Percentiles rank a stretch among this genome's conserved stretches.
These are phyloP conservation scores for Hemicrepidius hirtus DNA, from an alignment of 2,888 invertebrate species.

Conservation along the genomic window DNA sequence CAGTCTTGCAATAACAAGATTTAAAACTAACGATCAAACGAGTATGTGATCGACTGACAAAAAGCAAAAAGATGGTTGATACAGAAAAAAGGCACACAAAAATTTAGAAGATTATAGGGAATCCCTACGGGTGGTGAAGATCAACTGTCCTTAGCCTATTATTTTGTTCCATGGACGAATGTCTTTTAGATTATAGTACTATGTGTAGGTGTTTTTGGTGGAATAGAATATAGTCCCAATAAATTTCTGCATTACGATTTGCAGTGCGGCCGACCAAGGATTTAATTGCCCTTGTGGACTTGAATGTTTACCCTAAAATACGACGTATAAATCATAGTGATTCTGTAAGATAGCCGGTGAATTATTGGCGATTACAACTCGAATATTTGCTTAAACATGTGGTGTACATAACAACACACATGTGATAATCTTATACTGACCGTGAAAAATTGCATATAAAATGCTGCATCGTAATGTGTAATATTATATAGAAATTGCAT, in stretches of 20 bases:
- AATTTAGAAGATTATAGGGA: too few species aligned
- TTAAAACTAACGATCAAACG: too few species aligned
- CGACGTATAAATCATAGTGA: conserved; percentile 56
- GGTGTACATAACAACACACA: conserved; percentile 48
- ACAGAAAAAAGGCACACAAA: too few species aligned
- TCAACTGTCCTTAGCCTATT: too few species aligned
- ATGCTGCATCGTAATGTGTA: conserved; percentile 50
- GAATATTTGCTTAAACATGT: conserved; percentile 57
- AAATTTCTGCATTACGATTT: conserved; percentile 22
- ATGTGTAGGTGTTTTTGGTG: neutral
- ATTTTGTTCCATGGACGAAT: too few species aligned
- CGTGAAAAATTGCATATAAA: conserved; percentile 55
- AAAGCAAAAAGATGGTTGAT: too few species aligned
- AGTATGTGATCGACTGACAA: too few species aligned
- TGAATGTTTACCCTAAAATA: conserved; percentile 54
- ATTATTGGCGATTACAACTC: conserved; percentile 55
- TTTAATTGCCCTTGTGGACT: conserved; percentile 50
- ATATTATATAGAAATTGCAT: conserved; percentile 52
- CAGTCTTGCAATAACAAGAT: too few species aligned
- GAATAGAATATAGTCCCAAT: conserved; percentile 6
- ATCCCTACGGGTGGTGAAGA: too few species aligned
- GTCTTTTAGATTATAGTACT: neutral
- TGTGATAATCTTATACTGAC: conserved; percentile 46
- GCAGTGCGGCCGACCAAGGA: conserved; percentile 30
- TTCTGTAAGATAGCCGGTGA: conserved; percentile 54